phyloP scores from a whole-genome alignment of 2,888 invertebrate genomes.

The Acanthococcus lagerstroemiae region DNA sequence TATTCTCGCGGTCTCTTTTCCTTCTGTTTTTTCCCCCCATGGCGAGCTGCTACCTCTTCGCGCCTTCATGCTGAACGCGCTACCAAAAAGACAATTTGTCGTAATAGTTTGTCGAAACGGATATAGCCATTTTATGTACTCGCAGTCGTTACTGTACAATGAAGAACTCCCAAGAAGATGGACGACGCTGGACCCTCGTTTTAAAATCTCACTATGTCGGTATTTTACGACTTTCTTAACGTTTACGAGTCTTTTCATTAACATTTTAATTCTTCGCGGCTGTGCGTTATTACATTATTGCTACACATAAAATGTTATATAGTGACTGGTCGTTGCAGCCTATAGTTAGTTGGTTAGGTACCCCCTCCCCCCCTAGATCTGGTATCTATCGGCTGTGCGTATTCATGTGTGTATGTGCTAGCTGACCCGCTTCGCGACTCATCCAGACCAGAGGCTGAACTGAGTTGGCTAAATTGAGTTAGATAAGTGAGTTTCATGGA shows the following conservation, averaged over 20 bases:
- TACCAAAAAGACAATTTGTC: slow-evolving; percentile 1
- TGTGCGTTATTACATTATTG: not conserved
- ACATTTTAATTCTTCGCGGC: slow-evolving; percentile 24
- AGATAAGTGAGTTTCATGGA: no score
- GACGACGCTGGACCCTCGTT: slow-evolving; percentile 2
- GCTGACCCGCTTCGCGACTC: no score
- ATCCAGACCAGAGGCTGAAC: no score
- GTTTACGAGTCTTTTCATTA: slow-evolving; percentile 29
- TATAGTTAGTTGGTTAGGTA: not conserved
- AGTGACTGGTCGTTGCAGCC: not conserved
- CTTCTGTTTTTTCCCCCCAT: not conserved
- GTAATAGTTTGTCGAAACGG: slow-evolving; percentile 1
- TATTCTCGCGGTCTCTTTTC: not conserved
- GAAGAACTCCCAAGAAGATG: slow-evolving; percentile 15
- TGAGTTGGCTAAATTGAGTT: no score
- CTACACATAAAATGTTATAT: not conserved
- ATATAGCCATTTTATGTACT: slow-evolving; percentile 1
- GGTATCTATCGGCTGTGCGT: no score
- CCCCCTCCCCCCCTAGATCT: no score
- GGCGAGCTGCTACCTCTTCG: not conserved
- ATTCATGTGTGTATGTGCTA: no score
- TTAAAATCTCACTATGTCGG: slow-evolving; percentile 15
- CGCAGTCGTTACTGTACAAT: not conserved
- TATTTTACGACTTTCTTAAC: slow-evolving; percentile 26
- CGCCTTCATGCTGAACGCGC: not conserved